Evolutionary conservation across 1,140 invertebrate genomes (phyloP).

Genomic region (Vanessa atalanta): DNA sequence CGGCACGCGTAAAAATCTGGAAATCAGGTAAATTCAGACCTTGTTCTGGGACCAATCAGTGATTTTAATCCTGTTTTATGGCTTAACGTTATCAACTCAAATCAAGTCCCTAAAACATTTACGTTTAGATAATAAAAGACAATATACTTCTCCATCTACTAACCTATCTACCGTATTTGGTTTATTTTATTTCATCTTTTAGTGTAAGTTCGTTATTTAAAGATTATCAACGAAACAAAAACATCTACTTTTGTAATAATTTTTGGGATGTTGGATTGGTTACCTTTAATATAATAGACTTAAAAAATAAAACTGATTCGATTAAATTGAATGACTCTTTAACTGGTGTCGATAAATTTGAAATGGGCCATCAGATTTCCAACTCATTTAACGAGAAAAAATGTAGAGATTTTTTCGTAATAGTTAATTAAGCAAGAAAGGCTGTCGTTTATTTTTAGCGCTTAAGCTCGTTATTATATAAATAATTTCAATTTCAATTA

Average conservation of each 20-base stretch:
- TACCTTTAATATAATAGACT: neutral
- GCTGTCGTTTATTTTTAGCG: constrained; percentile 17
- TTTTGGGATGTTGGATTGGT: too few species aligned
- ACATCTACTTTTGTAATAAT: neutral
- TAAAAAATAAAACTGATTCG: constrained; percentile 9
- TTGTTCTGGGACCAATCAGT: constrained; percentile 33
- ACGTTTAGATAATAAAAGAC: neutral
- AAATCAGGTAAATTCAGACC: constrained; percentile 27
- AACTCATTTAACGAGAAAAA: constrained; percentile 39
- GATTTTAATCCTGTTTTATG: constrained; percentile 43
- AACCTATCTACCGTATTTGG: too few species aligned
- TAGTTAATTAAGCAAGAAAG: constrained; percentile 33
- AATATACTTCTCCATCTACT: neutral
- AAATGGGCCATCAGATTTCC: constrained; percentile 40
- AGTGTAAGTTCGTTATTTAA: too few species aligned
- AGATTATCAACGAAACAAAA: too few species aligned
- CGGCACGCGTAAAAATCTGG: constrained; percentile 44
- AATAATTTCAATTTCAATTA: neutral
- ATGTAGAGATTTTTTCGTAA: constrained; percentile 37
- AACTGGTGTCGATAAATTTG: constrained; percentile 41
- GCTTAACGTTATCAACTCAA: constrained; percentile 30
- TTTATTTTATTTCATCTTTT: too few species aligned
- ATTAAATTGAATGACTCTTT: constrained; percentile 36
- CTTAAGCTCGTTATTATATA: constrained; percentile 17
- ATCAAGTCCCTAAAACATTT: constrained; percentile 7